phyloP scores from a whole-genome alignment of 2,797 vertebrate genomes.

The Helarctos malayanus region DNA sequence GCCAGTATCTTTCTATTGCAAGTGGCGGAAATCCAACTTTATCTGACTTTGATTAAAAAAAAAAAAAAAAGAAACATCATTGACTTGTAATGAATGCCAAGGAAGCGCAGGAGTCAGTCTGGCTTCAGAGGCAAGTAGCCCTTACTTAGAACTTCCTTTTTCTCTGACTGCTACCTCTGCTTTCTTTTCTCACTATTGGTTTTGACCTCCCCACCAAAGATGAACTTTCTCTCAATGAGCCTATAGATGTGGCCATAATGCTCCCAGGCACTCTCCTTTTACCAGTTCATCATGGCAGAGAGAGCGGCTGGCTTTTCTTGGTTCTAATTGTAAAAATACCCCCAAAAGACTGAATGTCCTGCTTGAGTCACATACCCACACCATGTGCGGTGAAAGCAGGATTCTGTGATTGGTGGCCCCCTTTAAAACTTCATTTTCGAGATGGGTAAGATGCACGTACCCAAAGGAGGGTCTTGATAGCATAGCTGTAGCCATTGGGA shows the following conservation, averaged over 20 bases:
- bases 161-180: neutral
- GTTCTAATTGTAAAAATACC: neutral
- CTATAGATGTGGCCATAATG: neutral
- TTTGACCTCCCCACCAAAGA: neutral
- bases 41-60: neutral
- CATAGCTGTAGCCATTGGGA: neutral
- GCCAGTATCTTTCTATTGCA: neutral
- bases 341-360: neutral
- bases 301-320: neutral
- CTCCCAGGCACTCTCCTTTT: neutral
- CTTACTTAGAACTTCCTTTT: neutral
- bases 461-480: neutral
- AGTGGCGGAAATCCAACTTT: neutral
- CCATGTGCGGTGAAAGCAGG: neutral
- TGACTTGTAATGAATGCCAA: slow-evolving; percentile 18
- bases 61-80: neutral
- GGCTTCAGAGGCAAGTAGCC: neutral
- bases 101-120: neutral
- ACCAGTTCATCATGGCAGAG: neutral
- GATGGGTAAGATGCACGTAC: neutral
- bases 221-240: neutral
- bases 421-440: slow-evolving; percentile 24
- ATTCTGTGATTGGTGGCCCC: neutral
- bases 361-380: neutral
- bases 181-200: neutral